A percentile compares a stretch with the other conserved stretches of the same genome.
Evolutionary conservation across 2,888 invertebrate genomes (phyloP).

Genomic region (Fabriciana adippe): DNA sequence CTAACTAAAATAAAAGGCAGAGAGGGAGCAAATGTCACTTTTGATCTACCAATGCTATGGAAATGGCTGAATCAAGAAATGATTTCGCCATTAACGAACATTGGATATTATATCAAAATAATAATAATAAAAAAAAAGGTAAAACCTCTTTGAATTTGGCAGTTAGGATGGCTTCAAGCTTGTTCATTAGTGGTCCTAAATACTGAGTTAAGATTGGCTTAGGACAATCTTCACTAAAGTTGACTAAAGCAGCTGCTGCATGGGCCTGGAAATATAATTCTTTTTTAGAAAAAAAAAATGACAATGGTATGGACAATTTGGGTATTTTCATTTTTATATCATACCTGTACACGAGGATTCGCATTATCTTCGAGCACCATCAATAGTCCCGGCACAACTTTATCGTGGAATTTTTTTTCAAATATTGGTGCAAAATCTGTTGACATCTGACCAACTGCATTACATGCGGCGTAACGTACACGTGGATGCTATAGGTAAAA

Average conservation of each 20-base stretch:
- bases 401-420: slow-evolving; percentile 98
- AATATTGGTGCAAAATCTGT: slow-evolving; percentile 98
- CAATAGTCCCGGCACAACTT: slow-evolving; percentile 95
- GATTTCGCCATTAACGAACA: slow-evolving; percentile 78
- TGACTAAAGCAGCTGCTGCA: slow-evolving; percentile 97
- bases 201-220: slow-evolving; percentile 95
- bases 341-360: slow-evolving; percentile 95
- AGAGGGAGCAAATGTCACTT: slow-evolving; percentile 73
- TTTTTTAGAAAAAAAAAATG: slow-evolving; percentile 1
- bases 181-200: slow-evolving; percentile 94
- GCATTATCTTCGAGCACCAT: slow-evolving; percentile 93
- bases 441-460: slow-evolving; percentile 99
- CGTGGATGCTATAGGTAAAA: slow-evolving; percentile 87
- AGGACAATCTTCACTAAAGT: slow-evolving; percentile 99
- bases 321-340: neutral
- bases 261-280: slow-evolving; percentile 80
- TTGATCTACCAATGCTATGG: slow-evolving; percentile 79
- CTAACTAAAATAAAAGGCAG: slow-evolving; percentile 57
- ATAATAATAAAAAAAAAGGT: neutral
- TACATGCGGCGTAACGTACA: slow-evolving; percentile 98
- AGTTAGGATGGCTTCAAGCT: slow-evolving; percentile 93
- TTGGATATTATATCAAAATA: slow-evolving; percentile 50
- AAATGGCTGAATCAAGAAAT: slow-evolving; percentile 61
- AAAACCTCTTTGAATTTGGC: slow-evolving; percentile 94
- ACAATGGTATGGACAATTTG: neutral